A percentile compares a stretch with the other conserved stretches of the same genome.
Conservation (phyloP, 1,140 invertebrate genomes). For the Diabrotica virgifera region DNA sequence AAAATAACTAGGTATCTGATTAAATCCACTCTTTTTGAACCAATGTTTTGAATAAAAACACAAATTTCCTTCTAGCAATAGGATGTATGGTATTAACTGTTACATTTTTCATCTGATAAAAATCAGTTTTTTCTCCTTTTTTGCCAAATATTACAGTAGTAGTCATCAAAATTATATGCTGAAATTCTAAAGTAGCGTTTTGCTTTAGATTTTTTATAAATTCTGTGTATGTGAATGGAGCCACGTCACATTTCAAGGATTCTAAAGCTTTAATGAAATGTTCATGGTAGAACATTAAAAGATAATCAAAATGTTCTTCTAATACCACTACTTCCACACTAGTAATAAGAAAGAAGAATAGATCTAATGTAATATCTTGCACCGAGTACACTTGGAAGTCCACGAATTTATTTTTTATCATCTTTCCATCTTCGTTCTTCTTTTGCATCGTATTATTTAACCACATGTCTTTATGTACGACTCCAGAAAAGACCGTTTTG, state of each 20-base stretch:
- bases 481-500: constrained; percentile 7
- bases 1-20: too few species aligned
- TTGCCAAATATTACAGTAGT: too few species aligned
- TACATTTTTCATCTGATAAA: too few species aligned
- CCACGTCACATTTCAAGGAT: constrained; percentile 14
- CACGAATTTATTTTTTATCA: constrained; percentile 56
- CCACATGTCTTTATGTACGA: constrained; percentile 61
- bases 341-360: constrained; percentile 55
- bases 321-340: constrained; percentile 47
- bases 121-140: too few species aligned
- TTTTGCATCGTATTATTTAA: constrained; percentile 57
- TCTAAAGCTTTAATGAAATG: constrained; percentile 22
- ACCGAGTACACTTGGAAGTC: constrained; percentile 60
- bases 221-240: background rate
- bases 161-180: too few species aligned
- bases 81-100: too few species aligned
- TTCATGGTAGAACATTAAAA: constrained; percentile 51
- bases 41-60: too few species aligned
- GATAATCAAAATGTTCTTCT: constrained; percentile 44
- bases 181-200: too few species aligned
- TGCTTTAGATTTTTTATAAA: too few species aligned
- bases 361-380: constrained; percentile 51
- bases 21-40: too few species aligned
- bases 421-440: constrained; percentile 29
- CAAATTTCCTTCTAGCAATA: too few species aligned